These are phyloP conservation scores for Stratiomys singularior DNA, from an alignment of 2,888 invertebrate genomes.

Conservation along the genomic window DNA sequence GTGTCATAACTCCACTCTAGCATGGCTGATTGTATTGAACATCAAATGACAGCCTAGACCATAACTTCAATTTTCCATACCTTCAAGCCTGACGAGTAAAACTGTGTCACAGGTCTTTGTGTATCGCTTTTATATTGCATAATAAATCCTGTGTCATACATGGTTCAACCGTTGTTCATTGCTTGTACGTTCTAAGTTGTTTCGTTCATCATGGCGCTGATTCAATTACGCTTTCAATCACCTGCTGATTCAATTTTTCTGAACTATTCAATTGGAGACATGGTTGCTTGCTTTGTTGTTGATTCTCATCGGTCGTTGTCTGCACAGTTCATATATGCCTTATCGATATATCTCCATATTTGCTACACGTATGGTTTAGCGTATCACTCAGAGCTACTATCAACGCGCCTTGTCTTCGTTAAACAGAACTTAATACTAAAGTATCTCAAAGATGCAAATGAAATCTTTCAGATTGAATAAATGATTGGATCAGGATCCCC, in stretches of 20 bases:
- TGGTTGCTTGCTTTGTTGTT: too few relatives aligned
- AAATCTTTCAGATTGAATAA: background rate
- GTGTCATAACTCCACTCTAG: background rate
- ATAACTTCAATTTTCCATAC: background rate
- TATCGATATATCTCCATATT: too few relatives aligned
- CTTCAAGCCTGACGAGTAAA: too few relatives aligned
- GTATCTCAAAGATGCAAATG: background rate
- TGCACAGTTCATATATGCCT: too few relatives aligned
- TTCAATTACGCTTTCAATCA: conserved; percentile 38
- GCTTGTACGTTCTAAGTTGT: background rate
- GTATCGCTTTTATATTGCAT: conserved; percentile 25
- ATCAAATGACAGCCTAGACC: background rate
- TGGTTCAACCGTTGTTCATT: background rate
- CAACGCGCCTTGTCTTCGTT: too few relatives aligned
- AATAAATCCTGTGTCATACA: conserved; percentile 6
- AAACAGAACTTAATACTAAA: too few relatives aligned
- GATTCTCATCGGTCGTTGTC: too few relatives aligned
- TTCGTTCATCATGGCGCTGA: background rate
- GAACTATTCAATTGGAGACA: background rate
- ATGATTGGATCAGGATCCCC: background rate
- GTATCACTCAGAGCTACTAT: too few relatives aligned
- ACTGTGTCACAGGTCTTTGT: background rate
- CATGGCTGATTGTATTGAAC: background rate
- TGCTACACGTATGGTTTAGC: too few relatives aligned
- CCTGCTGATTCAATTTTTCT: conserved; percentile 31